Conservation (phyloP, 2,797 vertebrate species). For the Phrynocephalus vlangalii region DNA sequence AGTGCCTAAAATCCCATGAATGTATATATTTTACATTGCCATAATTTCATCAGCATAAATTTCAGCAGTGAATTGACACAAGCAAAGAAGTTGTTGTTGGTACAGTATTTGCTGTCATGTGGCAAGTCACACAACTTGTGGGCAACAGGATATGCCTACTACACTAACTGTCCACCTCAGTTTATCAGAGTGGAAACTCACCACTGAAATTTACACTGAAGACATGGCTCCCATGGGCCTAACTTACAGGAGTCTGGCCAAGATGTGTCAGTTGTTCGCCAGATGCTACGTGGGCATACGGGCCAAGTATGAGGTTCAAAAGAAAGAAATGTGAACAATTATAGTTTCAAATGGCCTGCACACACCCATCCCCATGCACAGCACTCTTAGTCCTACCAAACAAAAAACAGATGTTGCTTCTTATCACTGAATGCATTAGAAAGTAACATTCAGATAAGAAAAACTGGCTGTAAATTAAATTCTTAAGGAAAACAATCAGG, state of each 20-base stretch:
- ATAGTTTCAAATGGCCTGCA: constrained; percentile 79
- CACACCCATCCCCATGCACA: constrained; percentile 83
- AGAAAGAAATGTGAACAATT: constrained; percentile 81
- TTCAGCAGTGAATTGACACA: neutral
- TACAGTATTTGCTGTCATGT: too few species aligned
- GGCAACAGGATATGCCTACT: too few species aligned
- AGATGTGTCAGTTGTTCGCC: constrained; percentile 86
- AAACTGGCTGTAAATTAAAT: constrained; percentile 83
- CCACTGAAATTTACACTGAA: too few species aligned
- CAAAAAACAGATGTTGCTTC: constrained; percentile 94
- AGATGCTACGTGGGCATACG: constrained; percentile 84
- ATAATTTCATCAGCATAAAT: too few species aligned
- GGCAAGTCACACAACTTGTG: too few species aligned
- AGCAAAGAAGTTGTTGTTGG: too few species aligned
- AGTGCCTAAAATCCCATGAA: constrained; percentile 6
- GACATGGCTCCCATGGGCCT: too few species aligned
- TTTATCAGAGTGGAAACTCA: too few species aligned
- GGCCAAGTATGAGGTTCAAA: constrained; percentile 80
- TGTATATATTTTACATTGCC: too few species aligned
- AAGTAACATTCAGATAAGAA: constrained; percentile 87
- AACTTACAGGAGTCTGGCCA: too few species aligned
- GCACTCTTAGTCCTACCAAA: constrained; percentile 84
- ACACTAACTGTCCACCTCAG: too few species aligned
- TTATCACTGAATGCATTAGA: constrained; percentile 87
- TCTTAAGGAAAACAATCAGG: constrained; percentile 79